These are phyloP conservation scores for Chiloscyllium plagiosum DNA, from an alignment of 2,113 vertebrate genomes.

Conservation along the genomic window DNA sequence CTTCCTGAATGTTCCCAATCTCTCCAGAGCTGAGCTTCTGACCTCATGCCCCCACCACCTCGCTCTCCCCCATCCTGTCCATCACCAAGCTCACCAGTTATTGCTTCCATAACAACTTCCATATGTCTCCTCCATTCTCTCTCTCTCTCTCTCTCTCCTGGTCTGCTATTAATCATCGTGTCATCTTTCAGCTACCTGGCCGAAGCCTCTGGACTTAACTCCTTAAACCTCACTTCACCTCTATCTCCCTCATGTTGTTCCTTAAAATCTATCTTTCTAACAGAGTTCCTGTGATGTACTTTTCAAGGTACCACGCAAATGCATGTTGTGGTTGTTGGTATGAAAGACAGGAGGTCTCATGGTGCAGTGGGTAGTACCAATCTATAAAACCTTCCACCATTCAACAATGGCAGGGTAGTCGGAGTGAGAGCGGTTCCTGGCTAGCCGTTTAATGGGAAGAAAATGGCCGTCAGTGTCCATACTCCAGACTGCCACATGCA, in stretches of 20 bases:
- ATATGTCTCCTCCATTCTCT: not conserved
- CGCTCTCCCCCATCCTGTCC: not conserved
- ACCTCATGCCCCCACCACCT: too few species aligned
- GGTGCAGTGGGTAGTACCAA: not conserved
- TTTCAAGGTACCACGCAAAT: not conserved
- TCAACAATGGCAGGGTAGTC: not conserved
- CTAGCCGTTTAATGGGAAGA: not conserved
- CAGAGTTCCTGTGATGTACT: not conserved
- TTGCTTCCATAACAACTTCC: not conserved
- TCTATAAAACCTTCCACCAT: not conserved
- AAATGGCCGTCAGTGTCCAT: not conserved
- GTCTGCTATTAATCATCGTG: not conserved
- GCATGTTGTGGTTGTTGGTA: not conserved
- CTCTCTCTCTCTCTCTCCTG: not conserved
- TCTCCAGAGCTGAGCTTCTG: too few species aligned
- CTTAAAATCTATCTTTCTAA: not conserved
- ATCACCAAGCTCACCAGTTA: not conserved
- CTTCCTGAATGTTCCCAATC: not conserved
- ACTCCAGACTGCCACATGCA: not conserved
- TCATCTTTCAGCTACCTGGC: not conserved
- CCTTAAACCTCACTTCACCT: too few species aligned
- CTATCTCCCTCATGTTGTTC: not conserved
- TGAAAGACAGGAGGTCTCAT: not conserved
- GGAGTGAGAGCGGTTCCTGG: not conserved
- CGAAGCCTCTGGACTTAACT: not conserved